phyloP scores from a whole-genome alignment of 2,113 vertebrate species.

The Passerina amoena region DNA sequence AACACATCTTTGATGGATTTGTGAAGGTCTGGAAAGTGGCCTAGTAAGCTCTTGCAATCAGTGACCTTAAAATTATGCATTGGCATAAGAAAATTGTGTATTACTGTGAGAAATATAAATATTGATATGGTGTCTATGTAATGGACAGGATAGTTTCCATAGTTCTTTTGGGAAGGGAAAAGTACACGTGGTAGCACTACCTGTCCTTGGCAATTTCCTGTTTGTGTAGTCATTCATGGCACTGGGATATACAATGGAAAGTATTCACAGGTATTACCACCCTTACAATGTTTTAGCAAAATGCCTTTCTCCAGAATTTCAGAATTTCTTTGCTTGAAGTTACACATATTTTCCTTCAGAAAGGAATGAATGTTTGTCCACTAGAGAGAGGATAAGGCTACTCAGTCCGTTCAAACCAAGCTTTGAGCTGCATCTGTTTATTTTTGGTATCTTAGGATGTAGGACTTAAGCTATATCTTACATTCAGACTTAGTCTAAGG shows the following conservation, averaged over 20 bases:
- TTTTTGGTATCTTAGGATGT: neutral
- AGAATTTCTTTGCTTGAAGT: neutral
- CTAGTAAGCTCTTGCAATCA: neutral
- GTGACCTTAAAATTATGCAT: neutral
- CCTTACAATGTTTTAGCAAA: neutral
- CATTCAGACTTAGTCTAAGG: neutral
- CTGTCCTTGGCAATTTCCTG: neutral
- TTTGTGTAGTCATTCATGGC: neutral
- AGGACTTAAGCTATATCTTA: neutral
- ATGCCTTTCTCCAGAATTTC: neutral
- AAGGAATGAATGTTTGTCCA: neutral
- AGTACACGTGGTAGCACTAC: neutral
- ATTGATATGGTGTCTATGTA: neutral
- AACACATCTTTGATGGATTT: neutral
- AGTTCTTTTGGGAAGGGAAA: neutral
- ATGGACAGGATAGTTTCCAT: neutral
- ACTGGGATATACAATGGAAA: neutral
- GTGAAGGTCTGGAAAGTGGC: neutral
- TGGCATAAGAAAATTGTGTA: neutral
- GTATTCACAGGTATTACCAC: neutral
- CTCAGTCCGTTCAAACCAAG: fast-evolving
- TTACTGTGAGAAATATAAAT: neutral
- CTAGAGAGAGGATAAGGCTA: neutral
- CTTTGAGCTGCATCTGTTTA: neutral
- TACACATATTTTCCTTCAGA: neutral